These are phyloP conservation scores for Catharus bicknelli DNA, from an alignment of 2,113 vertebrate species.

Conservation along the genomic window DNA sequence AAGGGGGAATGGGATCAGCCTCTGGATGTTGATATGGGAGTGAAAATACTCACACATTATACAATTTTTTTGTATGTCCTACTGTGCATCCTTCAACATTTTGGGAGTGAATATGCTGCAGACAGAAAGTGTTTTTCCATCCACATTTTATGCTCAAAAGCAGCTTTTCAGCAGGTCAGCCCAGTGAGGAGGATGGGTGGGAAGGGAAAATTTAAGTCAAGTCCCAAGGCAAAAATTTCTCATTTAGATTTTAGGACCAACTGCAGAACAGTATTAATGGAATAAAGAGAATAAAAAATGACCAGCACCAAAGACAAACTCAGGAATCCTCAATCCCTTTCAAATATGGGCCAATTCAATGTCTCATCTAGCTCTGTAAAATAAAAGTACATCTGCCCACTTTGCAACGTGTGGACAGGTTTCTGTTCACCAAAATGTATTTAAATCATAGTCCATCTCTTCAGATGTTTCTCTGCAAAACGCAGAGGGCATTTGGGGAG, in stretches of 20 bases:
- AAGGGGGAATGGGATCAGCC: background rate
- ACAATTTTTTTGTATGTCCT: background rate
- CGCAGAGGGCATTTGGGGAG: background rate
- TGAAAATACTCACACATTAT: background rate
- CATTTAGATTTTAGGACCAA: background rate
- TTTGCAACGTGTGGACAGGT: background rate
- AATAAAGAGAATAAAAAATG: background rate
- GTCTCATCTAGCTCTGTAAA: background rate
- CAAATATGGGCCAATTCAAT: background rate
- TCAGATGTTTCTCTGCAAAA: background rate
- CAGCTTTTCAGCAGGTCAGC: background rate
- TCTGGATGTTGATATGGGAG: accelerated
- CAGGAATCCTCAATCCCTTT: background rate
- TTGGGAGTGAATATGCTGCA: accelerated
- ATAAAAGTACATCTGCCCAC: background rate
- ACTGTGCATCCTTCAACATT: background rate
- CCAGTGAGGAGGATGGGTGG: background rate
- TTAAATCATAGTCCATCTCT: background rate
- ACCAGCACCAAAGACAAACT: background rate
- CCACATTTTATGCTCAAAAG: background rate
- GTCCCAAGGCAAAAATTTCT: conserved; percentile 2
- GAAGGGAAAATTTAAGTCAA: background rate
- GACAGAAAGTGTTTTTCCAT: background rate
- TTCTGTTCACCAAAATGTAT: background rate
- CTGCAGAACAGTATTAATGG: background rate